Conservation (phyloP, 1,140 invertebrate species). For the Cydia pomonella region DNA sequence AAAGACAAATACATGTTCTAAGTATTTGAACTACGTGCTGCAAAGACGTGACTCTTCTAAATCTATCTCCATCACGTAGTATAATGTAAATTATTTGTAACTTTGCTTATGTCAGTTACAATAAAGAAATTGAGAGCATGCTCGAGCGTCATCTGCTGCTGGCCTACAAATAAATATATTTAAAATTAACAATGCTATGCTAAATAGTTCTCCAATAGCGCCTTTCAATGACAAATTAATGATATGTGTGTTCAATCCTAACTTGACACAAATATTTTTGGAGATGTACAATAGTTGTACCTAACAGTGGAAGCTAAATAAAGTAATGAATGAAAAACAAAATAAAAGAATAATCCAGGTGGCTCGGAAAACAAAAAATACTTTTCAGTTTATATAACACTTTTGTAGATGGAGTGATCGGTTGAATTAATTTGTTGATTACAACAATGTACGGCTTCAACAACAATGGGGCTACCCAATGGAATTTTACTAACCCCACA, state of each 20-base stretch:
- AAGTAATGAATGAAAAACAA: slow-evolving; percentile 4
- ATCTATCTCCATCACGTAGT: slow-evolving; percentile 21
- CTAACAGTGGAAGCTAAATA: background rate
- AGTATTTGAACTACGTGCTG: background rate
- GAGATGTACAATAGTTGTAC: slow-evolving; percentile 21
- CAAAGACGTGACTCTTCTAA: slow-evolving; percentile 11
- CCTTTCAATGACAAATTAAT: slow-evolving; percentile 29
- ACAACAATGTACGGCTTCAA: slow-evolving; percentile 32
- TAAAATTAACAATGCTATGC: slow-evolving; percentile 37
- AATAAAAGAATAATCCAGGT: slow-evolving; percentile 39
- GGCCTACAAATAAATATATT: slow-evolving; percentile 35
- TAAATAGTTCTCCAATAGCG: slow-evolving; percentile 40
- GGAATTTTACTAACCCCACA: slow-evolving; percentile 14
- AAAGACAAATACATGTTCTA: background rate
- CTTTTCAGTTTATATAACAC: slow-evolving; percentile 38
- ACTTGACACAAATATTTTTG: background rate
- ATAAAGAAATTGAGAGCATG: slow-evolving; percentile 19
- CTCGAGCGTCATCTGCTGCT: slow-evolving; percentile 37
- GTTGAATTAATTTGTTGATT: slow-evolving; percentile 40
- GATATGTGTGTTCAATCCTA: background rate
- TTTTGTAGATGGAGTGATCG: slow-evolving; percentile 22
- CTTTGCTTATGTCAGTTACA: slow-evolving; percentile 8
- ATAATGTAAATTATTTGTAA: slow-evolving; percentile 29
- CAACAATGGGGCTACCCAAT: slow-evolving; percentile 16
- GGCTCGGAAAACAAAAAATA: slow-evolving; percentile 31